A percentile compares a stretch with the other conserved stretches of the same genome.
Evolutionary conservation across 1,140 invertebrate species (phyloP).

Genomic region (Brachionus rubens): DNA sequence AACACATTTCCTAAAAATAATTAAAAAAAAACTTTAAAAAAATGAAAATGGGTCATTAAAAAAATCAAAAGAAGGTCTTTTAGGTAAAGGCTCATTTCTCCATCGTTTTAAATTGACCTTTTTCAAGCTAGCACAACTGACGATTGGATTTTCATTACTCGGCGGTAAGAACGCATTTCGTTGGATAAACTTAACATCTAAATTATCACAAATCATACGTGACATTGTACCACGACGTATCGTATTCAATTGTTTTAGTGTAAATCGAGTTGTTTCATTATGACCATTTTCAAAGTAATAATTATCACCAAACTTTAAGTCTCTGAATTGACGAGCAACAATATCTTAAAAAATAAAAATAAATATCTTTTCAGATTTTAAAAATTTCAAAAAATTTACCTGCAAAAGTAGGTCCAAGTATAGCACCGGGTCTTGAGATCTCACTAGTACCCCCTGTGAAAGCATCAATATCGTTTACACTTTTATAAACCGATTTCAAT

Average conservation of each 20-base stretch:
- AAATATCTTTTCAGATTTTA: background rate
- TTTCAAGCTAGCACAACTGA: background rate
- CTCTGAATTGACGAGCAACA: constrained; percentile 85
- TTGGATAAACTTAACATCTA: constrained; percentile 29
- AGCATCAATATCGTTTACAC: constrained; percentile 50
- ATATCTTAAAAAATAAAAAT: constrained; percentile 56
- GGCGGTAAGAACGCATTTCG: constrained; percentile 16
- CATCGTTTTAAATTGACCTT: constrained; percentile 43
- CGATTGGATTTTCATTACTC: constrained; percentile 20
- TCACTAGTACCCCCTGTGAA: constrained; percentile 73
- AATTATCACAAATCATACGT: constrained; percentile 26
- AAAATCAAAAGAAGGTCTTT: too few relatives aligned
- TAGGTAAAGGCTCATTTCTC: constrained; percentile 35
- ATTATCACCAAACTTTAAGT: constrained; percentile 81
- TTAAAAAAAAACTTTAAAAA: too few relatives aligned
- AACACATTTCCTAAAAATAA: too few relatives aligned
- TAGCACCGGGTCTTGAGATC: constrained; percentile 73
- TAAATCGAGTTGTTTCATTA: constrained; percentile 25
- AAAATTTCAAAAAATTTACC: constrained; percentile 62
- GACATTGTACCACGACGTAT: constrained; percentile 29
- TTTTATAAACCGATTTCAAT: background rate
- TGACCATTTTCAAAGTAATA: constrained; percentile 81
- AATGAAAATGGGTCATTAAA: too few relatives aligned
- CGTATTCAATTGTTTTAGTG: constrained; percentile 18
- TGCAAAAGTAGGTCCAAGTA: constrained; percentile 89